A percentile compares a stretch with the other conserved stretches of the same genome.
Evolutionary conservation across 2,888 invertebrate species (phyloP).

Genomic region (Tenthredo distinguenda): DNA sequence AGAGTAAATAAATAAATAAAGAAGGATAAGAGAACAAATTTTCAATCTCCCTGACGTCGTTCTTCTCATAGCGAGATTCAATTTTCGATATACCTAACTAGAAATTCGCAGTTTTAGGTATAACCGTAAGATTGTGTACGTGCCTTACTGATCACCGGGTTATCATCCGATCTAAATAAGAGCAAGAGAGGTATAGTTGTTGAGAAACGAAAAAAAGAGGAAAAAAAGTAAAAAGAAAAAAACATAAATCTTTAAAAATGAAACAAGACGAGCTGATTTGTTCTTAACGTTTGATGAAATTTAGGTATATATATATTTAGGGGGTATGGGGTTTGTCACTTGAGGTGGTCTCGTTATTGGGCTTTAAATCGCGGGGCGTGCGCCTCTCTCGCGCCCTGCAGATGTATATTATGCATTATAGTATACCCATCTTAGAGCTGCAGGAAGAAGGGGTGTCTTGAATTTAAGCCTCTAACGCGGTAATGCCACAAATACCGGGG

Average conservation of each 20-base stretch:
- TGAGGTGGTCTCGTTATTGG: neutral
- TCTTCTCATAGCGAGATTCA: slow-evolving; percentile 66
- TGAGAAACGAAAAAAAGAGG: neutral
- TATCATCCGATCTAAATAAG: slow-evolving; percentile 64
- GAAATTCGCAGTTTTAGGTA: neutral
- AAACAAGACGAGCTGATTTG: neutral
- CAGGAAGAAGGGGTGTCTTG: slow-evolving; percentile 62
- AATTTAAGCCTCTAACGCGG: slow-evolving; percentile 69
- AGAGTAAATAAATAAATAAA: neutral
- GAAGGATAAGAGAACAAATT: neutral
- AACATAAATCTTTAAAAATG: neutral
- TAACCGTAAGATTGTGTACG: slow-evolving; percentile 56
- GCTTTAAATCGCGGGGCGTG: neutral
- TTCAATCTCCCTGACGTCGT: neutral
- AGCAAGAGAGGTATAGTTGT: neutral
- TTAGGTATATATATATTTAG: neutral
- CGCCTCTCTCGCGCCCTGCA: neutral
- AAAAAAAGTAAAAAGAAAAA: neutral
- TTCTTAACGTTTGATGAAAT: neutral
- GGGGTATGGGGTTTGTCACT: neutral
- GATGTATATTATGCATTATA: slow-evolving; percentile 19
- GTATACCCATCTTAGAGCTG: slow-evolving; percentile 43
- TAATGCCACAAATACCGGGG: slow-evolving; percentile 72
- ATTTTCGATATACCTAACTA: slow-evolving; percentile 70
- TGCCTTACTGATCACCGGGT: slow-evolving; percentile 68